Evolutionary conservation across 1,140 invertebrate genomes (phyloP), one percentile per base, ranked within the genome.

Genomic region (Phenacoccus solenopsis): DNA sequence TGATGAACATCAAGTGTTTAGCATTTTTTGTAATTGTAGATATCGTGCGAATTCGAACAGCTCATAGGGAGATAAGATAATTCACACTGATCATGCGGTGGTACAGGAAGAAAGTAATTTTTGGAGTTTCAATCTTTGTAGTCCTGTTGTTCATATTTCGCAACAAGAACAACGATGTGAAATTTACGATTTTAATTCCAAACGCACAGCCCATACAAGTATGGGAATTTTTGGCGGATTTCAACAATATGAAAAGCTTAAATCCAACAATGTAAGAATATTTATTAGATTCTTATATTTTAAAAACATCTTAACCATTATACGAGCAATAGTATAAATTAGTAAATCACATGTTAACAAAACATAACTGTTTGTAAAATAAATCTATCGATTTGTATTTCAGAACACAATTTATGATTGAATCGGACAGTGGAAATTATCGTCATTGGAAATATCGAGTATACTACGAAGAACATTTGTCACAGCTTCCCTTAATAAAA

Each of bases 211-310:
- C 87, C 20, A 80, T 82, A 73, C 77, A 78, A n/a, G 83, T 87
- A 16, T 89, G 88, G 87, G 86, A 88, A 76, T 88, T 83, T 76
- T 81, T 88, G 21, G 85, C 87, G 1, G 87, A 89, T 78, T 89
- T 90, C 72, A 87, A 83, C 73, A 89, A 89, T 73, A 85, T 86
- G 82, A 82, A 84, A 69, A 81, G 82, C 72, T 78, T 90, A 35
- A 88, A 89, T 79, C 87, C 87, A 12, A 85, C 86, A 22, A 86
- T 90, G 88, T 89, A 78, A 83, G 84, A 81, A 73, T 4, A 0
- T 24, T 22, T 49, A n/a, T 35, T 70, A 30, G 7, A 56, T 70
- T 30, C 32, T 25, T 68, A 30, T 25, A 68, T 49, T 32, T 24
- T 64, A 68, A 35, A 21, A 38, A 57, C 28, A 71, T 69, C 38